A percentile compares a stretch with the other conserved stretches of the same genome.
Evolutionary conservation across 2,797 vertebrate genomes (phyloP).

Genomic region (Liasis olivaceus): DNA sequence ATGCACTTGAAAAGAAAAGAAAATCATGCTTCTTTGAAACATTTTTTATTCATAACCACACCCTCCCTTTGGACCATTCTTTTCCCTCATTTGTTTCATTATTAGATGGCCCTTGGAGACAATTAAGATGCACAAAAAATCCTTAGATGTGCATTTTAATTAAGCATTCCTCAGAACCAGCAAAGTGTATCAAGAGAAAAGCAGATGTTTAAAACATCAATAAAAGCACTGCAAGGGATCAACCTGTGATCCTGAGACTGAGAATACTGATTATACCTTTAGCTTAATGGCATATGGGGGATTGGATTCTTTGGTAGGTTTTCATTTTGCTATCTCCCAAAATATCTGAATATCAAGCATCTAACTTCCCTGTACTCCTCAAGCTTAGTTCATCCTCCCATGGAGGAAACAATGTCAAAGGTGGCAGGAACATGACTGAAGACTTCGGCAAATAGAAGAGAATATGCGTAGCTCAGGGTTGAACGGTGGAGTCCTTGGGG

Average conservation of each 20-base stretch:
- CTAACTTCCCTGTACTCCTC: neutral
- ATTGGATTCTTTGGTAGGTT: neutral
- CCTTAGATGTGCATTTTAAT: constrained; percentile 24
- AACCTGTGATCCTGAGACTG: constrained; percentile 20
- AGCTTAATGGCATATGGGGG: neutral
- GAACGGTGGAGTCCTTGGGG: too few relatives aligned
- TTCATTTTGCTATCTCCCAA: neutral
- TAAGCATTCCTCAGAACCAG: constrained; percentile 20
- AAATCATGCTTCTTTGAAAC: neutral
- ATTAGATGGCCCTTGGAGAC: constrained; percentile 20
- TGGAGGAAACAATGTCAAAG: neutral
- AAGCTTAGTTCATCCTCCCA: neutral
- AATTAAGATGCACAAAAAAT: constrained; percentile 20
- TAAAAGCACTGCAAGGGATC: constrained; percentile 24
- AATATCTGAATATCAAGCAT: neutral
- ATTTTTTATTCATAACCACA: constrained; percentile 14
- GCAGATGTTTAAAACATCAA: constrained; percentile 30
- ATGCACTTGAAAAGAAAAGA: neutral
- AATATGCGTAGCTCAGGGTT: too few relatives aligned
- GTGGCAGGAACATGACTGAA: neutral
- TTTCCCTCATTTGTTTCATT: constrained; percentile 18
- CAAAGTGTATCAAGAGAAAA: constrained; percentile 34
- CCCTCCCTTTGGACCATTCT: constrained; percentile 6
- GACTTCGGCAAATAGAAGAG: neutral
- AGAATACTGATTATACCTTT: constrained; percentile 3